Evolutionary conservation across 2,888 invertebrate species (phyloP).

Genomic region (Diplolepis rosae): DNA sequence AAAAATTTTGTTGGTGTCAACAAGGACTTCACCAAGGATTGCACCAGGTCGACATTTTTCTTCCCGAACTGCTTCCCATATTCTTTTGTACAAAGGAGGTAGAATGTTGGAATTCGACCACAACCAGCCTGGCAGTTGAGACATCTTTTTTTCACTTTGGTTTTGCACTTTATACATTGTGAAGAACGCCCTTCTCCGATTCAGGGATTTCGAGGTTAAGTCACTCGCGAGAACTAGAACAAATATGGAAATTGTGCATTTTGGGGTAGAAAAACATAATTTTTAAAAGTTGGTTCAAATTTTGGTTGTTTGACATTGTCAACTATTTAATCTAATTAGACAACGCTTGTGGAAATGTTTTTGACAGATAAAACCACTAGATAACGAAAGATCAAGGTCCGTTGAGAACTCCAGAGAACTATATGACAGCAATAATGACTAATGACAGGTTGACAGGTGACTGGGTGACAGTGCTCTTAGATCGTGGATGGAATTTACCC

Average conservation of each 20-base stretch:
- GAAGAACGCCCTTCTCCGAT: constrained; percentile 3
- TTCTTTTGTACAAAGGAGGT: constrained; percentile 71
- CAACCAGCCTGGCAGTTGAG: constrained; percentile 72
- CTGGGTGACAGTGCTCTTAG: too few relatives aligned
- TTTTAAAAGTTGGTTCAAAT: neutral
- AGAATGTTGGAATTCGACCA: constrained; percentile 70
- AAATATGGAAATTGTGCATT: neutral
- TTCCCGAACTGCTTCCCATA: constrained; percentile 73
- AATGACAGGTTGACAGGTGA: neutral
- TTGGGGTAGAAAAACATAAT: neutral
- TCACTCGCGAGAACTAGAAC: neutral
- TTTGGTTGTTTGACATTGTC: neutral
- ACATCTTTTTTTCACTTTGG: constrained; percentile 55
- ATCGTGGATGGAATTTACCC: too few relatives aligned
- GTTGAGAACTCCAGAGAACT: too few relatives aligned
- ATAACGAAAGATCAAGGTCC: too few relatives aligned
- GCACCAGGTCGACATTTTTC: constrained; percentile 59
- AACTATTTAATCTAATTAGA: neutral
- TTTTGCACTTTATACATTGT: constrained; percentile 23
- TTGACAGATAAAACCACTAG: too few relatives aligned
- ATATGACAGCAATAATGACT: too few relatives aligned
- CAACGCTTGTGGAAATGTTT: neutral
- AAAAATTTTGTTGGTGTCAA: constrained; percentile 73
- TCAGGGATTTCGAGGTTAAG: neutral
- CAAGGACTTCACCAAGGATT: constrained; percentile 62